A percentile compares a stretch with the other conserved stretches of the same genome.
Evolutionary conservation across 2,888 invertebrate genomes (phyloP).

Genomic region (Prosapia bicincta): DNA sequence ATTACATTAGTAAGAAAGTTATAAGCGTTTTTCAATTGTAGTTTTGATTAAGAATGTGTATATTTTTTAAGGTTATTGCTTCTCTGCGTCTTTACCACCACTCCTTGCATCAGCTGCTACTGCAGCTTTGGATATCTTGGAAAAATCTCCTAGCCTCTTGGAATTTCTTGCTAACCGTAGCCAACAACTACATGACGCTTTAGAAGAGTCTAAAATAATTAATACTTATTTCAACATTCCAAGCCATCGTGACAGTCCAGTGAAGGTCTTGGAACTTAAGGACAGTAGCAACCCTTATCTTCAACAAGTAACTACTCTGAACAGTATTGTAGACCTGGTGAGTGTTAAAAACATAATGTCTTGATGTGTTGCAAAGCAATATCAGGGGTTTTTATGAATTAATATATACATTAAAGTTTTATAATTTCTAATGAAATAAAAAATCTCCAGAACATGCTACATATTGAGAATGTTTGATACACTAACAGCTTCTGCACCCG

Average conservation of each 20-base stretch:
- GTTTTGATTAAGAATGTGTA: too few relatives aligned
- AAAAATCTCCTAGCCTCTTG: constrained; percentile 62
- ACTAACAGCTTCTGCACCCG: too few relatives aligned
- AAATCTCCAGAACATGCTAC: too few relatives aligned
- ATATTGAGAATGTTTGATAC: too few relatives aligned
- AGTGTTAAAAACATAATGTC: too few relatives aligned
- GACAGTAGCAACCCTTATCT: constrained; percentile 38
- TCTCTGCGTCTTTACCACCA: constrained; percentile 95
- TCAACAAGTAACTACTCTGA: constrained; percentile 6
- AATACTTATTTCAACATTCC: constrained; percentile 49
- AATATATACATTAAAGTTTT: too few relatives aligned
- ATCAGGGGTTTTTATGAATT: too few relatives aligned
- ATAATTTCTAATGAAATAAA: too few relatives aligned
- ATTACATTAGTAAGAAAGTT: not conserved
- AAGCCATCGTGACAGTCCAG: constrained; percentile 64
- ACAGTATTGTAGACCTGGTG: constrained; percentile 40
- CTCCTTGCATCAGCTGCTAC: constrained; percentile 86
- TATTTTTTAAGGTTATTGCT: constrained; percentile 80
- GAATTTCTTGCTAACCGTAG: constrained; percentile 57
- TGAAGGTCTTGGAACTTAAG: constrained; percentile 69
- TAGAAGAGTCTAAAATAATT: constrained; percentile 45
- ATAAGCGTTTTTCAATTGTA: not conserved
- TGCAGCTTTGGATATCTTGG: constrained; percentile 70
- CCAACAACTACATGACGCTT: constrained; percentile 53
- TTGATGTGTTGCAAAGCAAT: too few relatives aligned